Conservation (phyloP, 2,113 vertebrate species). For the Columba livia region DNA sequence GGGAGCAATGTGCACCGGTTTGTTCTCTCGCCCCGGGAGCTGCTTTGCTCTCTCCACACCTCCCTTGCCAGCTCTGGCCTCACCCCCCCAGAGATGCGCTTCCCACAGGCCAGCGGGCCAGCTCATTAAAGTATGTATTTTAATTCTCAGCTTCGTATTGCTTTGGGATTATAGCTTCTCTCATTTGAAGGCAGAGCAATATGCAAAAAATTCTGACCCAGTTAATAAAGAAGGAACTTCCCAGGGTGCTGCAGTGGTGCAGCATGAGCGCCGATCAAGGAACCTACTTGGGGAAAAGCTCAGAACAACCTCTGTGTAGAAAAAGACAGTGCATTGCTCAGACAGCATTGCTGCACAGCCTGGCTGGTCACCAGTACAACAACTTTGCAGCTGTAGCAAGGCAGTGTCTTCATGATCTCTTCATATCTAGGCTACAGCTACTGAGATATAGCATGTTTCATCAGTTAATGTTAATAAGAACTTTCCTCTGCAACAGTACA, state of each 20-base stretch:
- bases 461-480: background rate
- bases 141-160: background rate
- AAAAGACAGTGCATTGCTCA: background rate
- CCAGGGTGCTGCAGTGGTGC: background rate
- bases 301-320: background rate
- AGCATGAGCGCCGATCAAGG: background rate
- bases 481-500: background rate
- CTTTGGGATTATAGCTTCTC: conserved; percentile 37
- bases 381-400: background rate
- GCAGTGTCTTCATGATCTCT: background rate
- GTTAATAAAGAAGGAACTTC: conserved; percentile 42
- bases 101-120: background rate
- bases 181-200: background rate
- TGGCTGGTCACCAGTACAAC: background rate
- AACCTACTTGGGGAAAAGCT: background rate
- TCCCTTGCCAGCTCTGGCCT: background rate
- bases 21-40: background rate
- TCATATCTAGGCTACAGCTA: background rate
- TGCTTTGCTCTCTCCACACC: background rate
- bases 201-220: conserved; percentile 46
- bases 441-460: background rate
- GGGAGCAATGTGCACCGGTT: background rate
- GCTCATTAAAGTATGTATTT: conserved; percentile 31
- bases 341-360: background rate
- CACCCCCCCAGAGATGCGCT: background rate